phyloP scores from a whole-genome alignment of 1,140 invertebrate genomes.

The Batillaria attramentaria region DNA sequence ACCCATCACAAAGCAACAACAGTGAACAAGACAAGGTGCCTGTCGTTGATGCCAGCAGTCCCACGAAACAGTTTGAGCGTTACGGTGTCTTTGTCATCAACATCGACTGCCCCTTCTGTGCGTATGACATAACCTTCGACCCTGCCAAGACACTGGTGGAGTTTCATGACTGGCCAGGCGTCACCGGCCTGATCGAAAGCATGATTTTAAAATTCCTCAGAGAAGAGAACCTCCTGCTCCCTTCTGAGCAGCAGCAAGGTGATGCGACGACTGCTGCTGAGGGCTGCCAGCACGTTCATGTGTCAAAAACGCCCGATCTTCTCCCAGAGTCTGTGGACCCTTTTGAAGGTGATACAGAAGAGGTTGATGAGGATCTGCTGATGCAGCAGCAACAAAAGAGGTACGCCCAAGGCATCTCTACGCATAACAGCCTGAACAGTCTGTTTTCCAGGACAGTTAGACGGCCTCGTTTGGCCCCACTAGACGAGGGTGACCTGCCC shows the following conservation, averaged over 20 bases:
- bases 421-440: conserved; percentile 25
- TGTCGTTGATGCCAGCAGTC: conserved; percentile 44
- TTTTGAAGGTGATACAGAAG: conserved; percentile 15
- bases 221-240: conserved; percentile 53
- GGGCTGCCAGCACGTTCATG: background rate
- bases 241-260: conserved; percentile 6
- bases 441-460: conserved; percentile 34
- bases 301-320: background rate
- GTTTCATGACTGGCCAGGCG: conserved; percentile 76
- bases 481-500: background rate
- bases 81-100: conserved; percentile 77
- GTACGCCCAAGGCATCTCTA: conserved; percentile 19
- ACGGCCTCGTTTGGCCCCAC: background rate
- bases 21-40: conserved; percentile 19
- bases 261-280: no score
- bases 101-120: conserved; percentile 75
- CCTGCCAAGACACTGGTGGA: conserved; percentile 75
- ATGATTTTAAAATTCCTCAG: conserved; percentile 68
- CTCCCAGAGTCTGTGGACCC: conserved; percentile 8
- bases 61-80: conserved; percentile 65
- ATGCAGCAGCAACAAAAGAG: background rate
- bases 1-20: background rate
- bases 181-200: conserved; percentile 75
- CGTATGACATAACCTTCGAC: conserved; percentile 76
- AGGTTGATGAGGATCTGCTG: conserved; percentile 5